These are phyloP conservation scores for Heliconius melpomene DNA, from an alignment of 1,140 invertebrate species.

Conservation along the genomic window DNA sequence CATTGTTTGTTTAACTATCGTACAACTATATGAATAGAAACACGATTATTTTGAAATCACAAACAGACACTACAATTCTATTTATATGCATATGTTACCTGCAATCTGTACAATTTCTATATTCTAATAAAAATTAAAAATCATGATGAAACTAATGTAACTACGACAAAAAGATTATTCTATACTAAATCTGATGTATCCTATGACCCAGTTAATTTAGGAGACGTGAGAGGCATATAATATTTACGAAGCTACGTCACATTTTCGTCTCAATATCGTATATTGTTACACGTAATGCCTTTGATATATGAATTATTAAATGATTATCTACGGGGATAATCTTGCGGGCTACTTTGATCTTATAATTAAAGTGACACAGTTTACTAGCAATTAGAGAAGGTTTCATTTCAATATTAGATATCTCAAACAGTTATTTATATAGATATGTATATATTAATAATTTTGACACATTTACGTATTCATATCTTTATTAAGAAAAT, in stretches of 20 bases:
- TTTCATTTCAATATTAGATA: not conserved
- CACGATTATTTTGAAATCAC: too few relatives aligned
- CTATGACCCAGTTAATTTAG: slow-evolving; percentile 17
- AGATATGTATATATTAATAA: not conserved
- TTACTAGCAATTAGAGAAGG: not conserved
- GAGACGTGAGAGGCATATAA: slow-evolving; percentile 4
- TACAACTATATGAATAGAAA: too few relatives aligned
- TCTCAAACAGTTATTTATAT: not conserved
- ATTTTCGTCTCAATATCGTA: slow-evolving; percentile 3
- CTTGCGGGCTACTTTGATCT: slow-evolving; percentile 15
- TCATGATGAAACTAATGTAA: not conserved
- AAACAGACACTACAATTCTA: too few relatives aligned
- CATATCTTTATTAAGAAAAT: too few relatives aligned
- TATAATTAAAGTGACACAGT: not conserved
- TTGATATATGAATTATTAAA: slow-evolving; percentile 20
- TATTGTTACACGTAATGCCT: slow-evolving; percentile 20
- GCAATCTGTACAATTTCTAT: too few relatives aligned
- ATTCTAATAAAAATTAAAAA: too few relatives aligned
- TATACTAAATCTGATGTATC: not conserved
- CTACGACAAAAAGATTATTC: not conserved
- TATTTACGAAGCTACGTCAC: not conserved
- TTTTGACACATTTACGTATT: not conserved
- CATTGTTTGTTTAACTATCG: too few relatives aligned
- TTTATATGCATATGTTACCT: too few relatives aligned
- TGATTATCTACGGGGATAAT: slow-evolving; percentile 17